These are phyloP conservation scores for Podargus strigoides DNA, from an alignment of 2,797 vertebrate genomes.

Conservation along the genomic window DNA sequence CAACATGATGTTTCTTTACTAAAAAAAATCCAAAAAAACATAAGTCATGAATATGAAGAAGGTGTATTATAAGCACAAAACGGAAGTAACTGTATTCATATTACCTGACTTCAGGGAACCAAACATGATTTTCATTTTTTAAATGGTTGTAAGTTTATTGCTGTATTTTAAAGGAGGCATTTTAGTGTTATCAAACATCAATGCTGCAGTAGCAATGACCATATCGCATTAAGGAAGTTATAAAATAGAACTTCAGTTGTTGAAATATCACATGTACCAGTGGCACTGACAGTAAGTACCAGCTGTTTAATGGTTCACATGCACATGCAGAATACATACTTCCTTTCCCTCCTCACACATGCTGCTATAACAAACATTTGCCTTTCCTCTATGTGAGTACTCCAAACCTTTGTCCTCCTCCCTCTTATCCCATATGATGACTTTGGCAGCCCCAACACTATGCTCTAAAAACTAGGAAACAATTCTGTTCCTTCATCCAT, in stretches of 20 bases:
- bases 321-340: not conserved
- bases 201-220: not conserved
- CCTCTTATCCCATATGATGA: not conserved
- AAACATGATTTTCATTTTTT: not conserved
- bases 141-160: not conserved
- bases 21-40: not conserved
- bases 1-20: not conserved
- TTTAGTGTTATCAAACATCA: not conserved
- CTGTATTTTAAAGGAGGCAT: not conserved
- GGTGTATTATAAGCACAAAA: not conserved
- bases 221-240: not conserved
- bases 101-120: not conserved
- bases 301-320: not conserved
- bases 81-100: not conserved
- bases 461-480: not conserved
- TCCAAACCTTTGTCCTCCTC: not conserved
- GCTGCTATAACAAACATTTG: not conserved
- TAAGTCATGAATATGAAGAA: not conserved
- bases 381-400: not conserved
- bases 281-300: not conserved
- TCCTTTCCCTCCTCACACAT: not conserved
- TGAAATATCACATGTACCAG: not conserved
- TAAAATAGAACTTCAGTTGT: not conserved
- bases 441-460: not conserved
- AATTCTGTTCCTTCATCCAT: not conserved